Base-by-base conservation (phyloP, 1,140 invertebrate species). In the Cheumatopsyche charites region DNA sequence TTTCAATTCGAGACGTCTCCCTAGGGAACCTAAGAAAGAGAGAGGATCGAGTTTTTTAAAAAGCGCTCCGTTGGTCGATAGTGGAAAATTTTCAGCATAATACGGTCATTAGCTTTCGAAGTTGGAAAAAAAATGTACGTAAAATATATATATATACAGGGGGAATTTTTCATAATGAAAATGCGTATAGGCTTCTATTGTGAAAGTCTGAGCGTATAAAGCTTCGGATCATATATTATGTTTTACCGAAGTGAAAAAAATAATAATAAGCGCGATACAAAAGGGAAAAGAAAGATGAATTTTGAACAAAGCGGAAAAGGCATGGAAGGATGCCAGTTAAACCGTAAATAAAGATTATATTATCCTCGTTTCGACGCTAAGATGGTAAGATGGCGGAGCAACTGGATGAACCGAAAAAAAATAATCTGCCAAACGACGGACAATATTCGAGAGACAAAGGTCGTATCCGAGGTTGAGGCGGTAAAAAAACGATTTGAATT, bases 301-400 rank as follows among this genome's bases (percentile, higher is more conserved):
- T 58, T 58, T 58, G 55, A 58, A 58, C 55, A 58, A 58, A 58
- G 55, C 55, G 12, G 19, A 58, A 23, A 23, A 58, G 13, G 17
- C 55, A 13, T 58, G 23, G 55, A 23, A 23, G 21, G 55, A 58
- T 58, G 55, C 55, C 55, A 58, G 41, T 43, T 63, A 63, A 63
- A 63, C 62, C 62, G 62, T 63, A 63, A 63, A 63, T 63, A 63
- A 63, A 63, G 62, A 63, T 63, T 63, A 42, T 63, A 63, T 63
- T 63, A 42, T 63, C 62, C 62, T 17, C 11, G 29, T 41, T 13
- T 58, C 7, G 12, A 6, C 13, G 15, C 11, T 15, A 15, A n/a
- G 43, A 12, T 12, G 11, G 12, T 15, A 47, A 47, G 12, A 58
- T 9, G 7, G 13, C 23, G 21, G 55, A 26, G 55, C 21, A 58